Evolutionary conservation across 2,797 vertebrate species (phyloP), one percentile per base, ranked within the genome.

Genomic region (Mycteria americana): DNA sequence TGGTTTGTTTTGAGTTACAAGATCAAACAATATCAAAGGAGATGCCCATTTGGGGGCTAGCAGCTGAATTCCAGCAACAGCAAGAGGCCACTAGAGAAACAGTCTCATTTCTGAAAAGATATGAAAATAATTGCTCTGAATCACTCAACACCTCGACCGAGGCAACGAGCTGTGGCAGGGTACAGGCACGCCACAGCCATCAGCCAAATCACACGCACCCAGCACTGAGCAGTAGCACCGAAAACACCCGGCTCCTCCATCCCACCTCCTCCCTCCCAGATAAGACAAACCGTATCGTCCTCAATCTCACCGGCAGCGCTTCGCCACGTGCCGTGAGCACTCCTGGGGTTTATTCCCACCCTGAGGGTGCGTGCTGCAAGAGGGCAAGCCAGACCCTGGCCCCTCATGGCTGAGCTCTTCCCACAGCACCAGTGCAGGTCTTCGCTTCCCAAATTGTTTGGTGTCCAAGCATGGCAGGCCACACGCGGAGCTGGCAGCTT

Each of bases 261-360:
- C 24, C 68, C 60, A 72, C 12, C 28, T 84, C 53, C 37, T 85
- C 46, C 41, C 9, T 37, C 41, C 43, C 39, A 35, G 24, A 1
- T 31, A 25, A 86, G 48, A 28, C 35, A n/a, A 69, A 60, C 5
- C 25, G 18, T 37, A 12, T 8, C 4, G 21, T 12, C 46, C 33
- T 77, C 59, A 50, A 2, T 30, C 50, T 63, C 64, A 41, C 62
- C 1, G 0, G 33, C 54, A 73, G 54, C 0, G 0, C n/a, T 72
- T 45, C 4, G 3, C 22, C 22, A 23, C 0, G 0, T 46, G 51
- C 51, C 11, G 2, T 9, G 2, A 53, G 21, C 0, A 0, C 37
- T 35, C 41, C 25, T 1, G 5, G 51, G 23, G 28, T 43, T 82
- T 56, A 56, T 70, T 79, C 60, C 75, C 37, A 13, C 41, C 43